Percentiles rank a stretch among this genome's conserved stretches.
These are phyloP conservation scores for Ceyx margarethae DNA, from an alignment of 2,113 vertebrate species.

Conservation along the genomic window DNA sequence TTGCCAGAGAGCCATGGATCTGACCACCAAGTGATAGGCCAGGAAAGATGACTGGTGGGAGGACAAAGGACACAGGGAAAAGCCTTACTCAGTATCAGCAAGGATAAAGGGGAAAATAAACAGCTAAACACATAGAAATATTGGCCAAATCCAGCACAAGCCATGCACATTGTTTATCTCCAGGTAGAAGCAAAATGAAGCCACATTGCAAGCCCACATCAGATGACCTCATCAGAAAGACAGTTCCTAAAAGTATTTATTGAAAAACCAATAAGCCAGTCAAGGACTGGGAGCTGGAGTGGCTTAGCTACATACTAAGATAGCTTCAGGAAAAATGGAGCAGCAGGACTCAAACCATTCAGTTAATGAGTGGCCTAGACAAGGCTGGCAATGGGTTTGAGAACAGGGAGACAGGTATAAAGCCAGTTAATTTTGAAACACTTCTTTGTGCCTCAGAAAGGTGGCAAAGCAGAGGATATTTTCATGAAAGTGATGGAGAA, in stretches of 20 bases:
- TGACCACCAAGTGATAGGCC: fast-evolving
- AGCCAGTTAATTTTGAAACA: neutral
- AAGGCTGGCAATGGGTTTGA: neutral
- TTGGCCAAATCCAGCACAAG: neutral
- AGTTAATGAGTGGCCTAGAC: neutral
- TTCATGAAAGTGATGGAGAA: neutral
- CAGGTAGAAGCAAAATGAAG: neutral
- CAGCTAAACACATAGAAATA: neutral
- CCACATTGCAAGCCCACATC: neutral
- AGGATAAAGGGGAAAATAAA: fast-evolving
- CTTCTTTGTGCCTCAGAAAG: neutral
- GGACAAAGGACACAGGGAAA: neutral
- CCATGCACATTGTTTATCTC: neutral
- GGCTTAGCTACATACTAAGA: neutral
- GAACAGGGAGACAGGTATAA: neutral
- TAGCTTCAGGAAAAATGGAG: neutral
- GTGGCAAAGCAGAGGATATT: neutral
- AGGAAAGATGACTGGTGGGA: neutral
- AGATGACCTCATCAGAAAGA: neutral
- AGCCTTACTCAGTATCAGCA: neutral
- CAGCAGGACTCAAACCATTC: neutral
- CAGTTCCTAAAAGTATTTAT: fast-evolving
- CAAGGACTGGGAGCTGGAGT: neutral
- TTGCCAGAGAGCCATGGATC: neutral
- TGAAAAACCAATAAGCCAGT: neutral